Evolutionary conservation across 2,888 invertebrate genomes (phyloP), one percentile per base, ranked within the genome.

Genomic region (Machimus atricapillus): DNA sequence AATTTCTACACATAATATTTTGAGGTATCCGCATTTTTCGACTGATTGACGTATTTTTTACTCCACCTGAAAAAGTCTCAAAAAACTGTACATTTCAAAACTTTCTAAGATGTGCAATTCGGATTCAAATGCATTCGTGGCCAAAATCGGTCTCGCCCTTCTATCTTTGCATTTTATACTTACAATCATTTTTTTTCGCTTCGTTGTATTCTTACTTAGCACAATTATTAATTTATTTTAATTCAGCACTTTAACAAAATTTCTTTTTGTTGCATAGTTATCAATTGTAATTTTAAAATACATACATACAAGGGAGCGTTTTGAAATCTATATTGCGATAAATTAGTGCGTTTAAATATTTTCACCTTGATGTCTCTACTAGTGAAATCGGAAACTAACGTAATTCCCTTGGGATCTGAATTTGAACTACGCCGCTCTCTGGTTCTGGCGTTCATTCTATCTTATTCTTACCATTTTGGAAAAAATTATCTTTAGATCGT

Each of bases 51-150:
- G 31, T 79, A 52, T 46, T 46, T 46, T 46, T 46, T 79, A 79
- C 81, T 81, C 52, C 81, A 81, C 81, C 81, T 81, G 81, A 81
- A 81, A 81, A 52, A 81, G 27, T 81, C 56, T 81, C 23, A 81
- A 81, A 81, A 81, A 81, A 81, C 43, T 43, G 40, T 79, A 43
- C 16, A 81, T 19, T 52, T 81, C 81, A 52, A 27, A 81, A 31
- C 19, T 46, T 43, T 52, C n/a, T 81, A 81, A 27, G 31, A 27
- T 16, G 40, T 56, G 12, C 66, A 66, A 66, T 66, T 66, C 66
- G 66, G 27, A 23, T 66, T 19, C 23, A 66, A 66, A 66, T 27
- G 9, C 27, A 66, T 66, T 66, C 66, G 23, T 66, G 66, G 8
- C 52, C 52, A 5, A 5, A n/a, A 66, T 66, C 12, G 66, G 23